phyloP scores from a whole-genome alignment of 2,113 vertebrate species.

The Gopherus evgoodei region DNA sequence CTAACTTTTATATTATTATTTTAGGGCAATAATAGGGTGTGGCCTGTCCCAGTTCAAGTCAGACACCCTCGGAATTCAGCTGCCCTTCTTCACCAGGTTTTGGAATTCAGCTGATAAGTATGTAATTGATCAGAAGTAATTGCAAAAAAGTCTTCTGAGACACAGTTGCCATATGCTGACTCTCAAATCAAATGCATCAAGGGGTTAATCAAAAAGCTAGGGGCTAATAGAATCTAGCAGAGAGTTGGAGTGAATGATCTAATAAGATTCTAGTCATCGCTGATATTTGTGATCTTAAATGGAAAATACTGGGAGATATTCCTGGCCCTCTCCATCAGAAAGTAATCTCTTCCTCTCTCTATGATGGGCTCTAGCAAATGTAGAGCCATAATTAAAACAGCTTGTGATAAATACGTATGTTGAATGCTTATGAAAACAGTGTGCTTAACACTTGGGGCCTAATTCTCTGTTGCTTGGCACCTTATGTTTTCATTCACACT shows the following conservation, averaged over 20 bases:
- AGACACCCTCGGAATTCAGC: conserved; percentile 35
- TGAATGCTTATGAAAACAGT: neutral
- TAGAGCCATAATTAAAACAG: neutral
- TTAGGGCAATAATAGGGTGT: conserved; percentile 57
- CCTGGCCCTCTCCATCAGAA: neutral
- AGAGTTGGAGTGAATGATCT: neutral
- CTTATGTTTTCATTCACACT: neutral
- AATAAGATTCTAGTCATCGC: neutral
- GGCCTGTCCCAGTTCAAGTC: conserved; percentile 66
- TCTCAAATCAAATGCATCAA: neutral
- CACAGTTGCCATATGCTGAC: neutral
- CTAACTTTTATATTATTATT: conserved; percentile 22
- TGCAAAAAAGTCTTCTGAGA: neutral
- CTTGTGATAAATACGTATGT: neutral
- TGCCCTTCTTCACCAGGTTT: conserved; percentile 54
- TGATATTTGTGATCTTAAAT: neutral
- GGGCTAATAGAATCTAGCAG: neutral
- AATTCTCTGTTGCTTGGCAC: neutral
- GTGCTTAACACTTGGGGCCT: neutral
- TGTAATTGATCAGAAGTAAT: neutral
- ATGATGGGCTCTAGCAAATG: neutral
- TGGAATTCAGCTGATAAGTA: conserved; percentile 61
- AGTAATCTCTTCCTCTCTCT: neutral
- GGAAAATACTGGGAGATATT: neutral
- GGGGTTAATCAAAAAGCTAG: neutral